phyloP scores from a whole-genome alignment of 2,888 invertebrate genomes.

The Tipula unca region DNA sequence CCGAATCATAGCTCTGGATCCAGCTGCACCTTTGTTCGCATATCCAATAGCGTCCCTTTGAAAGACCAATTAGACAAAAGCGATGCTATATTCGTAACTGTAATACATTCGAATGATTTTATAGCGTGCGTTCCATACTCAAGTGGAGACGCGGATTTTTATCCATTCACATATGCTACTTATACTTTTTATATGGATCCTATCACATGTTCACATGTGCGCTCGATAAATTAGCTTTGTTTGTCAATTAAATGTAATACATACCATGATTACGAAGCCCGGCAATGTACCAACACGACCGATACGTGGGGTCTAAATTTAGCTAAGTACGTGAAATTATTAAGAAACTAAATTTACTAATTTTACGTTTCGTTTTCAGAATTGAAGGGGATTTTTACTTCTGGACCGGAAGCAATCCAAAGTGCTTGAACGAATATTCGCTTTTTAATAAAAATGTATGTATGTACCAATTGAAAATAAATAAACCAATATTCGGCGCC shows the following conservation, averaged over 20 bases:
- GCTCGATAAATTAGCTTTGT: not conserved
- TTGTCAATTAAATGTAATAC: not conserved
- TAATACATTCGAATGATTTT: slow-evolving; percentile 34
- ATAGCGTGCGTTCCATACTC: not conserved
- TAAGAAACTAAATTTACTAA: not conserved
- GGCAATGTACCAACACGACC: not conserved
- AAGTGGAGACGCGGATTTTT: not conserved
- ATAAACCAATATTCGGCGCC: too few species aligned
- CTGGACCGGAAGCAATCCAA: not conserved
- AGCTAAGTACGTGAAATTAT: not conserved
- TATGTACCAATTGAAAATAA: not conserved
- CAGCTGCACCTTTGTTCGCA: slow-evolving; percentile 39
- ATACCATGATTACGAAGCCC: not conserved
- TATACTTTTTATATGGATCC: not conserved
- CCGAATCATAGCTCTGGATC: slow-evolving; percentile 41
- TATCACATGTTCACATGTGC: not conserved
- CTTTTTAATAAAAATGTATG: not conserved
- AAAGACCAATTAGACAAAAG: slow-evolving; percentile 34
- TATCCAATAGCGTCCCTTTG: slow-evolving; percentile 35
- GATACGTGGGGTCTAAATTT: not conserved
- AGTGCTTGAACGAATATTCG: not conserved
- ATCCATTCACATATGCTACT: not conserved
- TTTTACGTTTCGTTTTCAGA: not conserved
- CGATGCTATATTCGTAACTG: slow-evolving; percentile 38
- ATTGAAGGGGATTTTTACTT: not conserved